phyloP scores from a whole-genome alignment of 2,797 vertebrate species.

The Micromesistius poutassou region DNA sequence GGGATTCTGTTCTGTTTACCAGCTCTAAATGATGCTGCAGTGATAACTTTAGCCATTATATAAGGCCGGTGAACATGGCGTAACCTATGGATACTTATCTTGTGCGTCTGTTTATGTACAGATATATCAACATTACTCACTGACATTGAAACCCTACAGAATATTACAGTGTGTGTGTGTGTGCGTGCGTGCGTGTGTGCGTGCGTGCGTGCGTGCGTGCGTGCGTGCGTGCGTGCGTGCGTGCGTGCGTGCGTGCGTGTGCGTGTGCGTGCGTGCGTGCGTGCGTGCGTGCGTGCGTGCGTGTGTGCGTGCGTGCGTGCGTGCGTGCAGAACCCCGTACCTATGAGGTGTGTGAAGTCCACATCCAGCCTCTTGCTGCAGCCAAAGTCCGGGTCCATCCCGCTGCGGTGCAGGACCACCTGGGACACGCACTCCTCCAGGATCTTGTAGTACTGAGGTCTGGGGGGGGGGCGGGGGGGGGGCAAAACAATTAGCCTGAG shows the following conservation, averaged over 20 bases:
- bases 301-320: too few relatives aligned
- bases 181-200: too few relatives aligned
- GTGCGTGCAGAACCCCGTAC: constrained; percentile 59
- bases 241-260: too few relatives aligned
- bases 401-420: constrained; percentile 90
- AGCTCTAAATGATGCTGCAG: not conserved
- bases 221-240: too few relatives aligned
- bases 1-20: not conserved
- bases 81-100: not conserved
- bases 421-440: constrained; percentile 96
- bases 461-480: constrained; percentile 59
- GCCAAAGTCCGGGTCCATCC: constrained; percentile 94
- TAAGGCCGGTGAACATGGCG: not conserved
- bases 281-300: too few relatives aligned
- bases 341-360: constrained; percentile 89
- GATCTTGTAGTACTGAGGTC: constrained; percentile 98
- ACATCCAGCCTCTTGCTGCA: constrained; percentile 88
- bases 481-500: constrained; percentile 55
- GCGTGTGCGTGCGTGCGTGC: too few relatives aligned
- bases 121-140: too few relatives aligned
- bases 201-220: too few relatives aligned
- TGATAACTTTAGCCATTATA: not conserved
- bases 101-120: too few relatives aligned
- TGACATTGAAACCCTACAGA: not conserved
- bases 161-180: not conserved